Conservation (phyloP, 2,113 vertebrate genomes). For the Leucosticte australis region DNA sequence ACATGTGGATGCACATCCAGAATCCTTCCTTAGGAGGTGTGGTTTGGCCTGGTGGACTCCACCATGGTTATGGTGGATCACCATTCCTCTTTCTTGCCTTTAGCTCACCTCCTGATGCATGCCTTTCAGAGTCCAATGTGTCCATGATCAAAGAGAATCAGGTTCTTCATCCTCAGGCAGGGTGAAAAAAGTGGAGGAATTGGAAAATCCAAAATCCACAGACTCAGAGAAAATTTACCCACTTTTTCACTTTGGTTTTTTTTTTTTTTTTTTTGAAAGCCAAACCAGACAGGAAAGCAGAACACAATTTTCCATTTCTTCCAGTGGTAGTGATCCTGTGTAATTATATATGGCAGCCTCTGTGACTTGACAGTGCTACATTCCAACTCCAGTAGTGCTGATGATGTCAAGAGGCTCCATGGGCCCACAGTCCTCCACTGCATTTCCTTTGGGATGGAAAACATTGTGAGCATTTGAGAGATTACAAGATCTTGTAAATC, state of each 20-base stretch:
- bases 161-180: not conserved
- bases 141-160: not conserved
- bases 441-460: not conserved
- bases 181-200: accelerated
- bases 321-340: not conserved
- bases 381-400: accelerated
- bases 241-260: not conserved
- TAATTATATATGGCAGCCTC: not conserved
- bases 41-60: not conserved
- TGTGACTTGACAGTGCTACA: not conserved
- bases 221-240: not conserved
- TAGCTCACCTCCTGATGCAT: not conserved
- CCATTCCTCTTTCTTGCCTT: not conserved
- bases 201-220: not conserved
- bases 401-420: not conserved
- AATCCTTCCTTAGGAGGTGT: not conserved
- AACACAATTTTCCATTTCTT: not conserved
- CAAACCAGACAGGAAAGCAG: not conserved
- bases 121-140: accelerated
- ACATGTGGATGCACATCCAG: not conserved
- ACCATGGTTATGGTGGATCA: not conserved
- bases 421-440: not conserved
- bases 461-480: not conserved
- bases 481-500: not conserved
- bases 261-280: not conserved